Base-by-base conservation (phyloP, 1,140 invertebrate genomes). In the Drosophila sturtevanti region DNA sequence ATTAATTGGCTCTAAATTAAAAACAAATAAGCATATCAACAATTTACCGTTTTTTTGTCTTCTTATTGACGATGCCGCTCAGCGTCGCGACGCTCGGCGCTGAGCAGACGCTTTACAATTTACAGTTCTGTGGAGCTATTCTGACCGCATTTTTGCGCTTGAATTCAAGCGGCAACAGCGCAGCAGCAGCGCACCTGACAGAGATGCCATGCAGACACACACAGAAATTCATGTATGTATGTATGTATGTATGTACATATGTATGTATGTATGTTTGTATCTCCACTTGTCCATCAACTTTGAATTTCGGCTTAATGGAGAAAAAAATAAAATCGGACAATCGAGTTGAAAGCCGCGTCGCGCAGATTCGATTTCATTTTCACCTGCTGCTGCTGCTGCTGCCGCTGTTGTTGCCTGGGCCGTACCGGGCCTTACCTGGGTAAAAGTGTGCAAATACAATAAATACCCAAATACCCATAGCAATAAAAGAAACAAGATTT, bases 81-180 rank as follows among this genome's bases (percentile, higher is more conserved):
- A 27, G 58, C 21, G 9, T 37, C 60, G 18, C 60, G 41, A 5
- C 38, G 51, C 14, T 34, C 55, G 38, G 4, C 12, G 10, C 21
- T 10, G 7, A 21, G 37, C 14, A 12, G 35, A 44, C 18, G 14
- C 61, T 27, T 14, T 60, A 59, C 76, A 72, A 82, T 87, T 85
- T 85, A 85, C 81, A 81, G 81, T 81, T 85, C 81, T 79, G 71
- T 68, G 60, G 60, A 61, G 68, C 69, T 79, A 84, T 70, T 82
- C 84, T 87, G 82, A 87, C 82, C 82, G 82, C 82, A 87, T 87
- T 87, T 87, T 65, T 89, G 65, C 79, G 82, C 63, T 79, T 77
- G 63, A 86, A 76, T 85, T 59, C 68, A 22, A 48, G 41, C 21
- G 41, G 16, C 16, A 11, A 16, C 41, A 44, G 41, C 41, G 34